Evolutionary conservation across 2,113 vertebrate genomes (phyloP).

Genomic region (Pangasianodon gigas): DNA sequence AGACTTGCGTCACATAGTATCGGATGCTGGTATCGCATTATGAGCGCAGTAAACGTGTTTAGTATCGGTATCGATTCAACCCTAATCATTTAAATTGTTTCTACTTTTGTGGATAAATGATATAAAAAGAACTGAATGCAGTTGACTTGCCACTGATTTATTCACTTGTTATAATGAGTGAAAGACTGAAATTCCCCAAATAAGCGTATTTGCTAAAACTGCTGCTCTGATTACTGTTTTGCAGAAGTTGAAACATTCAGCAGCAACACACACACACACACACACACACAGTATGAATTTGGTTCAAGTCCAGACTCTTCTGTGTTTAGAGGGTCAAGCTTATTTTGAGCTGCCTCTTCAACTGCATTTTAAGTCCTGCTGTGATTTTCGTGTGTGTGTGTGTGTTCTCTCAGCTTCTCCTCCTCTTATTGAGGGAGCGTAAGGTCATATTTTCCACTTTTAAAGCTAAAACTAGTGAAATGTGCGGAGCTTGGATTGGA

Average conservation of each 20-base stretch:
- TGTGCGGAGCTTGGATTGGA: background rate
- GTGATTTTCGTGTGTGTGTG: background rate
- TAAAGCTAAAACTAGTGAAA: background rate
- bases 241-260: background rate
- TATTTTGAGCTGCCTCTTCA: background rate
- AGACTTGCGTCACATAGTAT: background rate
- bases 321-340: background rate
- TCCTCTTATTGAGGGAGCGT: background rate
- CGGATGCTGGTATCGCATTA: too few relatives aligned
- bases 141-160: too few relatives aligned
- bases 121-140: too few relatives aligned
- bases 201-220: background rate
- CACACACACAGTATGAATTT: background rate
- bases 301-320: background rate
- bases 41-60: too few relatives aligned
- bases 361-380: background rate
- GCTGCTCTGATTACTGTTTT: background rate
- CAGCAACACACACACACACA: background rate
- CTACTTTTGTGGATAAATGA: too few relatives aligned
- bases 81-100: too few relatives aligned
- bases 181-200: background rate
- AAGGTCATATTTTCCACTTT: background rate
- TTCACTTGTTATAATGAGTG: too few relatives aligned
- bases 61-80: too few relatives aligned
- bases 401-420: background rate